Evolutionary conservation across 2,113 vertebrate species (phyloP).

Genomic region (Hypanus sabinus): DNA sequence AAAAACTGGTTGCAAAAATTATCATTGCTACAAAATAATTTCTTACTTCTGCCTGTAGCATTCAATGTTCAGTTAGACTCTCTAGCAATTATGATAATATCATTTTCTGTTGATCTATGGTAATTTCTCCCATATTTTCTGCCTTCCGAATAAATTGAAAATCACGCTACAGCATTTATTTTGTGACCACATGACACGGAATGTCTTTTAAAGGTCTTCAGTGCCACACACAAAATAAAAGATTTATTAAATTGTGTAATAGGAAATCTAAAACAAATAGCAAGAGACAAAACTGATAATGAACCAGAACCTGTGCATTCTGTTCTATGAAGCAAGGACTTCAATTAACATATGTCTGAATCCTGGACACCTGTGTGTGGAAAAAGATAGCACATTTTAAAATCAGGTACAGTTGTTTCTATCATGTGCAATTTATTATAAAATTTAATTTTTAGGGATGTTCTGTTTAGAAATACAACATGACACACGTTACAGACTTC

Average conservation of each 20-base stretch:
- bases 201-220: not conserved
- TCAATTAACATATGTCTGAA: not conserved
- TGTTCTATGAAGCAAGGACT: not conserved
- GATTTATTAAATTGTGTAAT: slow-evolving; percentile 1
- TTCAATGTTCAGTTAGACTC: not conserved
- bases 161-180: not conserved
- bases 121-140: not conserved
- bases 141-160: slow-evolving; percentile 14
- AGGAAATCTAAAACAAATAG: not conserved
- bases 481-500: not conserved
- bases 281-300: not conserved
- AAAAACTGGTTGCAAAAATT: not conserved
- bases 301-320: not conserved
- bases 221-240: not conserved
- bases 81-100: not conserved
- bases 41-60: not conserved
- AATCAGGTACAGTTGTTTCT: not conserved
- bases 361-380: not conserved
- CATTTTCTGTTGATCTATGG: slow-evolving; percentile 21
- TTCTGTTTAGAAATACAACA: not conserved
- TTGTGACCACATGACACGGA: not conserved
- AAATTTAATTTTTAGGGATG: not conserved
- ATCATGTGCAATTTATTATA: not conserved
- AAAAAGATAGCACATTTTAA: not conserved
- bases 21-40: not conserved